Percentiles rank a stretch among this genome's conserved stretches.
phyloP scores from a whole-genome alignment of 2,113 vertebrate genomes.

The Megaceryle maxima region DNA sequence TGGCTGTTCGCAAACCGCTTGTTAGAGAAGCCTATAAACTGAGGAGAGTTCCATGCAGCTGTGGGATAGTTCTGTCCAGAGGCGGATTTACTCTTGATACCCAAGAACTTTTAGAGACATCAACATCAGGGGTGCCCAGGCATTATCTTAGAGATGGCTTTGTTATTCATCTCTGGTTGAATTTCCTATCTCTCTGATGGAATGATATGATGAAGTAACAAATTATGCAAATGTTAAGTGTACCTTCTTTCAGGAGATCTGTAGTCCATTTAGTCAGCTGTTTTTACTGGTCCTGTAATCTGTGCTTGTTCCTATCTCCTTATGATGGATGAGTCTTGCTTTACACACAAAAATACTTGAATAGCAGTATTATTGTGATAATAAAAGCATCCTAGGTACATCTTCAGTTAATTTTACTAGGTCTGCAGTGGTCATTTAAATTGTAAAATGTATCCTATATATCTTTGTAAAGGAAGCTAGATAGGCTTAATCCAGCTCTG shows the following conservation, averaged over 20 bases:
- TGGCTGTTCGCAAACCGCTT: neutral
- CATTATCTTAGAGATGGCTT: neutral
- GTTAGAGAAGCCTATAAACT: neutral
- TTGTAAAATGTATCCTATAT: neutral
- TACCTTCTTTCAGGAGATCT: neutral
- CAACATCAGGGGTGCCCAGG: neutral
- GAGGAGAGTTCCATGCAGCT: neutral
- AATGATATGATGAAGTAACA: neutral
- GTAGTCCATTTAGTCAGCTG: neutral
- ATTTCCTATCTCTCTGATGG: neutral
- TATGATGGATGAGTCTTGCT: neutral
- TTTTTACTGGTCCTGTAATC: neutral
- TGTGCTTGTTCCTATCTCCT: neutral
- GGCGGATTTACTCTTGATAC: fast-evolving
- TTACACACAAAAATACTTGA: neutral
- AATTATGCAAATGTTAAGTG: neutral
- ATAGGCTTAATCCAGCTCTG: constrained; percentile 16
- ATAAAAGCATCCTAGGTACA: neutral
- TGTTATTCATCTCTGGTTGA: neutral
- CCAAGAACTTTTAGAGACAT: neutral
- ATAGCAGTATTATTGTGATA: neutral
- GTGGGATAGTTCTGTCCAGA: neutral
- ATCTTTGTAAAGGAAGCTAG: neutral
- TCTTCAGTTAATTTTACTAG: neutral
- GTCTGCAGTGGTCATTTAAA: neutral